phyloP scores from a whole-genome alignment of 2,888 invertebrate species.

The Mesodorylaimus sp. region DNA sequence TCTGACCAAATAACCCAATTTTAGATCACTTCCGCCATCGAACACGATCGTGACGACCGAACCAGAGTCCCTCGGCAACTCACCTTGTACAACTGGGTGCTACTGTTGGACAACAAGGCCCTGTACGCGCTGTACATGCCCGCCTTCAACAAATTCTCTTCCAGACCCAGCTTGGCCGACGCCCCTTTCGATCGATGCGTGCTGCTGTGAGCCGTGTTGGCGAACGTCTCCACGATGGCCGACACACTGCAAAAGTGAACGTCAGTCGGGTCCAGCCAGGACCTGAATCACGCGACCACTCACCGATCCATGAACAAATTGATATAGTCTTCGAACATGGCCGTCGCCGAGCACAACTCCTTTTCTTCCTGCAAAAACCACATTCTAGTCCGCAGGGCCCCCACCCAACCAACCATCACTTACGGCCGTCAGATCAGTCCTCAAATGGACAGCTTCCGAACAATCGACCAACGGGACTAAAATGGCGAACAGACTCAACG shows the following conservation, averaged over 20 bases:
- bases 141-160: conserved; percentile 18
- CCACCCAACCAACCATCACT: background rate
- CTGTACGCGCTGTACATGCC: conserved; percentile 17
- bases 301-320: conserved; percentile 46
- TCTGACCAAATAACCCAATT: too few species aligned
- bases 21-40: too few species aligned
- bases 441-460: conserved; percentile 50
- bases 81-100: conserved; percentile 15
- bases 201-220: background rate
- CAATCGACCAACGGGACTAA: conserved; percentile 68
- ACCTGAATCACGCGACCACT: conserved; percentile 36
- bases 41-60: too few species aligned
- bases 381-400: background rate
- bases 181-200: background rate
- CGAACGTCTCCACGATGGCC: conserved; percentile 9
- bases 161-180: conserved; percentile 13
- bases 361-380: conserved; percentile 42
- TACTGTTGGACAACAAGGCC: conserved; percentile 18
- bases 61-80: background rate
- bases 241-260: conserved; percentile 25
- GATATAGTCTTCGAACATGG: conserved; percentile 71
- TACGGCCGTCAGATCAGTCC: conserved; percentile 50
- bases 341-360: conserved; percentile 54
- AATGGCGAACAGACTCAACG: conserved; percentile 43
- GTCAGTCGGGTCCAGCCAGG: background rate